Base-by-base conservation (phyloP, 2,888 invertebrate species). In the Microplitis deprimator region DNA sequence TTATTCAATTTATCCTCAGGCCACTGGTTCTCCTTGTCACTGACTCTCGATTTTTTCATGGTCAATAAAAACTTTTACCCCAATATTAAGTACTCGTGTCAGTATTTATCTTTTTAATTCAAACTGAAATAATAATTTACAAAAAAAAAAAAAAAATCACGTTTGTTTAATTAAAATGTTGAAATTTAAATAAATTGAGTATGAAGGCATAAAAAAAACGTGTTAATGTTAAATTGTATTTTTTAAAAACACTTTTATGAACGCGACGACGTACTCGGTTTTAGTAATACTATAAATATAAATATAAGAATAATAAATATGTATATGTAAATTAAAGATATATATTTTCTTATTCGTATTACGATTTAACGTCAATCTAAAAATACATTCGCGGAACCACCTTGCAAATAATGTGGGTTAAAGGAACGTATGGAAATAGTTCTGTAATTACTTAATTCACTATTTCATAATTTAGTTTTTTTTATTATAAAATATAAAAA, bases 1-100 rank as follows among this genome's bases (percentile, higher is more conserved):
- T 29, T 77, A 61, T 73, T 73, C 41, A 72, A 65, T 71, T 76
- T 38, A 2, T 38, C 84, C 82, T 76, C 81, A 78, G 84, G 83
- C 72, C 78, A 81, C 73, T 82, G 81, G 77, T 85, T 85, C 79
- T 86, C 86, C 83, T 87, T 85, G 81, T 84, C 79, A 78, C 77
- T 67, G 76, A 81, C 82, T 76, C 79, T 77, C 80, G 69, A 78
- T n/a, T 62, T 67, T 74, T 77, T 77, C 71, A 71, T 76, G 67
- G 67, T 64, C 64, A 17, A 64, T 73, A 6, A 13, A 29, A 6
- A 59, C n/a, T 50, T 50, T 50, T 20, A 38, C 39, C 59, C 29
- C 13, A 38, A 60, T 29, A 29, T 13, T 60, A n/a, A 59, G 1
- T 6, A 50, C 50, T 70, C 10, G 17, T 20, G 7, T n/a, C n/a